Evolutionary conservation across 2,888 invertebrate species (phyloP), one percentile per base, ranked within the genome.

Genomic region (Mythimna pallens): DNA sequence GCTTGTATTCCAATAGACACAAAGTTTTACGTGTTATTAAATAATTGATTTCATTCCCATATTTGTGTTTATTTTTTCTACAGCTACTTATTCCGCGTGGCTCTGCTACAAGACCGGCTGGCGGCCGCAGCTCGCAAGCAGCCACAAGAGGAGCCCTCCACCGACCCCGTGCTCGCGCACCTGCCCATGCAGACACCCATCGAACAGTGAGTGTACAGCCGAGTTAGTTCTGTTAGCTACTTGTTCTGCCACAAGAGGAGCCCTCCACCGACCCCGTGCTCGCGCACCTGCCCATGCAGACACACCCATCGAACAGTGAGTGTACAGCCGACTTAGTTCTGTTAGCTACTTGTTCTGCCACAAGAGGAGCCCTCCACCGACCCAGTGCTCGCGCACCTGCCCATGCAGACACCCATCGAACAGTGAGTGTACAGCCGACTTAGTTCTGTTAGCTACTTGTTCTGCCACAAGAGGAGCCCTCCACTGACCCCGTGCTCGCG

Each of bases 71-170:
- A 30, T 59, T 2, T 52, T 67, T 62, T 57, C 83, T 78, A 0
- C 87, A 97, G 97, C 65, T 98, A 98, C 92, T 96, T 98, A 88
- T 98, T 98, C 95, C 97, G 98, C 89, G 97, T 98, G 89, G 98
- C 98, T n/a, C 93, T 98, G 63, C 93, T 98, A 3, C 97, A 98
- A 88, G 97, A 98, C 92, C 97, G 98, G 4, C 96, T 98, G 86
- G 98, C 98, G 10, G 97, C 98, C 47, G 97, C 97, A 76, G 96
- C 97, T 65, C 97, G 97, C 58, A 92, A 96, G 80, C 97, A 97
- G 82, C 92, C 94, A 0, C n/a, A 76, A 0, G 90, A 89, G 3
- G 87, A 87, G 57, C 79, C 88, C 22, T 84, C 91, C 20, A 82
- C 84, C 0, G 96, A 96, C 87, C 96, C 96, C 0, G 96, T 96